Conservation (phyloP, 2,888 invertebrate species). For the Autographa gamma region DNA sequence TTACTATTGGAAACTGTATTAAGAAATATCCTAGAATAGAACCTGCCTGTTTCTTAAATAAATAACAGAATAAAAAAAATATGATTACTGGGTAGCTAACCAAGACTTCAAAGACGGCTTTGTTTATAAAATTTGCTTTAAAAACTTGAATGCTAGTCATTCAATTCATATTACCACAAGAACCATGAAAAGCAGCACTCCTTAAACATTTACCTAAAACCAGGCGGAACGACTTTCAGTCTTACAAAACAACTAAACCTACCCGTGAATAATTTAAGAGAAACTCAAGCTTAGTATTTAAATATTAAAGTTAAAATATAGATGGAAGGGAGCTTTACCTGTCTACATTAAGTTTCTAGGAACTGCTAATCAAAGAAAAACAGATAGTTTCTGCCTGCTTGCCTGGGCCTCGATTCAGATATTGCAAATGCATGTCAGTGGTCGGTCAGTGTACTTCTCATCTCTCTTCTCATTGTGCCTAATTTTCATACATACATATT, state of each 20-base stretch:
- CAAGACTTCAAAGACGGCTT: no score
- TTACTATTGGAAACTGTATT: no score
- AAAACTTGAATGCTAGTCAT: background rate
- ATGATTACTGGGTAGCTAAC: no score
- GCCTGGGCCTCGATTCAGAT: background rate
- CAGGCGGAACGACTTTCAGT: background rate
- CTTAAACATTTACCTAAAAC: background rate
- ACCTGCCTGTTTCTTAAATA: no score
- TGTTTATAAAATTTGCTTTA: no score
- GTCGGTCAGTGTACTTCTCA: no score
- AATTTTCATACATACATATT: no score
- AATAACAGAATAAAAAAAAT: no score
- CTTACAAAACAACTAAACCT: slow-evolving; percentile 22
- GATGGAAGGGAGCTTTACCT: slow-evolving; percentile 16
- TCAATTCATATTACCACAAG: background rate
- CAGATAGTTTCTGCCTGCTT: slow-evolving; percentile 20
- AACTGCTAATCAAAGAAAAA: slow-evolving; percentile 42
- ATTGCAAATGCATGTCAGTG: no score
- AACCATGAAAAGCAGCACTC: background rate
- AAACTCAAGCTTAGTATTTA: slow-evolving; percentile 19
- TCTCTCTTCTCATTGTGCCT: no score
- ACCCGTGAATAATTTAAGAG: slow-evolving; percentile 19
- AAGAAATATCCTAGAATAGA: no score
- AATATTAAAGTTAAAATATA: slow-evolving; percentile 38
- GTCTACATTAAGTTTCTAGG: background rate